Percentiles rank a stretch among this genome's conserved stretches.
phyloP scores from a whole-genome alignment of 2,797 vertebrate species.

The Cyclopterus lumpus region DNA sequence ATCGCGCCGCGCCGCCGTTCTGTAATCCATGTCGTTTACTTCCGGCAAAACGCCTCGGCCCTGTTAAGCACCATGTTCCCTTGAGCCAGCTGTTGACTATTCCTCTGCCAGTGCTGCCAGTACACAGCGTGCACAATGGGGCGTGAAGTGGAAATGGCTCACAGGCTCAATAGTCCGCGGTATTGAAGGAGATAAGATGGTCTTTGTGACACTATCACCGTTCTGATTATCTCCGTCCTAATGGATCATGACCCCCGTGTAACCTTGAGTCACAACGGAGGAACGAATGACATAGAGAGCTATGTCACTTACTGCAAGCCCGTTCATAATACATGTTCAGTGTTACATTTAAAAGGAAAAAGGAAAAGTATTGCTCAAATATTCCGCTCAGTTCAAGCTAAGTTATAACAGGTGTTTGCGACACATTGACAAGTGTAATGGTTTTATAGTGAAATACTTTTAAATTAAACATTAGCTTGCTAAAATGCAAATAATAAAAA shows the following conservation, averaged over 20 bases:
- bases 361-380: not conserved
- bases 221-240: constrained; percentile 51
- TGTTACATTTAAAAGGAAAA: no score
- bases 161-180: constrained; percentile 48
- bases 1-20: not conserved
- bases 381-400: not conserved
- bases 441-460: no score
- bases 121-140: constrained; percentile 55
- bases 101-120: constrained; percentile 54
- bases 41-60: no score
- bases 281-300: no score
- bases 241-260: constrained; percentile 38
- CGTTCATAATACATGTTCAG: not conserved
- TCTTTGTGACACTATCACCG: constrained; percentile 57
- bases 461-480: not conserved
- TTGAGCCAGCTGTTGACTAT: constrained; percentile 65
- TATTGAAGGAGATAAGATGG: constrained; percentile 64
- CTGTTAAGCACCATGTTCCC: constrained; percentile 45
- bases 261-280: constrained; percentile 39
- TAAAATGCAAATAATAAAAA: not conserved
- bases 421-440: no score
- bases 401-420: no score
- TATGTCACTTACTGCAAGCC: not conserved
- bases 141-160: constrained; percentile 67
- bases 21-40: not conserved